phyloP scores from a whole-genome alignment of 1,140 invertebrate genomes.

The Drosophila guanche region DNA sequence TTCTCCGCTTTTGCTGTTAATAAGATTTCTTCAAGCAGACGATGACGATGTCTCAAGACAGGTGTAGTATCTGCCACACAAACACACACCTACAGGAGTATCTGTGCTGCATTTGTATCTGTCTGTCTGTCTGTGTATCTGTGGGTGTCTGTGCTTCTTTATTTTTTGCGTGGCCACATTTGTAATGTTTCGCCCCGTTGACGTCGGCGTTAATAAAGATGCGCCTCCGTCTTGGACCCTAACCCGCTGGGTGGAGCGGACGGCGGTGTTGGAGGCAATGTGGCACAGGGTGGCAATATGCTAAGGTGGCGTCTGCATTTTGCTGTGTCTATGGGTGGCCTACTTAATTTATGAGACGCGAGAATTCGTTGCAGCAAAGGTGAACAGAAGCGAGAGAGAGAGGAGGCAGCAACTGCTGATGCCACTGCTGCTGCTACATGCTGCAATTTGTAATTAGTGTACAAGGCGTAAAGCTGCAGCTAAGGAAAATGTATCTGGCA shows the following conservation, averaged over 20 bases:
- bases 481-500: constrained; percentile 67
- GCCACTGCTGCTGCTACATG: constrained; percentile 26
- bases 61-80: constrained; percentile 57
- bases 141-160: constrained; percentile 30
- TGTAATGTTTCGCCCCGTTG: constrained; percentile 80
- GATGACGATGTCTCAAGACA: constrained; percentile 77
- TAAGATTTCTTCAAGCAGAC: constrained; percentile 77
- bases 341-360: constrained; percentile 81
- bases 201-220: constrained; percentile 79
- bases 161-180: constrained; percentile 64
- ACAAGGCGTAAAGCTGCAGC: constrained; percentile 68
- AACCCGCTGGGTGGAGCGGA: constrained; percentile 58
- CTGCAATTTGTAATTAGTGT: constrained; percentile 78
- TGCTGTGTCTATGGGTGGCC: constrained; percentile 73
- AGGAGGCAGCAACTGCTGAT: not conserved
- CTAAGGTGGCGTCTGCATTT: constrained; percentile 36
- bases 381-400: constrained; percentile 8
- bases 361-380: constrained; percentile 63
- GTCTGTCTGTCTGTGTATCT: constrained; percentile 28
- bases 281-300: no score
- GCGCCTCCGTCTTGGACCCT: constrained; percentile 56
- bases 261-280: not conserved
- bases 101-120: no score
- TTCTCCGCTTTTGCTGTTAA: constrained; percentile 57
- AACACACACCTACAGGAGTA: constrained; percentile 6